Base-by-base conservation (phyloP, 2,888 invertebrate genomes). In the Lasioglossum morio region DNA sequence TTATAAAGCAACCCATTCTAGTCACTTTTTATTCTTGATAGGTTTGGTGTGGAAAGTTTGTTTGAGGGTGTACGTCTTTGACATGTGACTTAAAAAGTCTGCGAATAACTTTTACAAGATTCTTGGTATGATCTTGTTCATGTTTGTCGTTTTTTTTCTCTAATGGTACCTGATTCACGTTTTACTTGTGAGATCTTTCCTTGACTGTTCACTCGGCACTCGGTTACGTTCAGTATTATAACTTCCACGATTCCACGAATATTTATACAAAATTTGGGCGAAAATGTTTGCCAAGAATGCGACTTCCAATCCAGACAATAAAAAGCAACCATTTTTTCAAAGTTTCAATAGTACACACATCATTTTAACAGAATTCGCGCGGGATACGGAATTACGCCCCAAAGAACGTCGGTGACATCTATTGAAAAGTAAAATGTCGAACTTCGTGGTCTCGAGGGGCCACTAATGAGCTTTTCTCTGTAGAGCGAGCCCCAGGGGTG, bases 381-480 rank as follows among this genome's bases (percentile, higher is more conserved):
- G 57, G 57, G n/a, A 57, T n/a, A 12, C 1, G 12, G n/a, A 40
- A n/a, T 40, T 70, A 43, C 40, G 23, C 40, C 12, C 14, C 7
- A 14, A 14, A 40, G 70, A n/a, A 2, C 37, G 12, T 12, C 37
- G 37, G 1, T n/a, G 23, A n/a, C 14, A 70, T 40, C 70, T n/a
- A n/a, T 70, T 40, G 70, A 70, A 70, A 70, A 70, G n/a, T 70
- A 70, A 70, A 40, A 70, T 70, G 70, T 70, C 37, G 70, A 40
- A 40, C 70, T 70, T n/a, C 4, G 34, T 19, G 69, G 23, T 37
- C 34, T 37, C 12, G 37, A 37, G 19, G 37, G 69, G 37, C 37
- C 69, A 37, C 69, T 69, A 69, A 69, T 69, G 69, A 69, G 69
- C 69, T 37, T 37, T 37, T 34, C 69, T 37, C 69, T 69, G 34